Percentiles rank a stretch among this genome's conserved stretches.
Conservation (phyloP, 2,888 invertebrate genomes). For the Gordius sp. region DNA sequence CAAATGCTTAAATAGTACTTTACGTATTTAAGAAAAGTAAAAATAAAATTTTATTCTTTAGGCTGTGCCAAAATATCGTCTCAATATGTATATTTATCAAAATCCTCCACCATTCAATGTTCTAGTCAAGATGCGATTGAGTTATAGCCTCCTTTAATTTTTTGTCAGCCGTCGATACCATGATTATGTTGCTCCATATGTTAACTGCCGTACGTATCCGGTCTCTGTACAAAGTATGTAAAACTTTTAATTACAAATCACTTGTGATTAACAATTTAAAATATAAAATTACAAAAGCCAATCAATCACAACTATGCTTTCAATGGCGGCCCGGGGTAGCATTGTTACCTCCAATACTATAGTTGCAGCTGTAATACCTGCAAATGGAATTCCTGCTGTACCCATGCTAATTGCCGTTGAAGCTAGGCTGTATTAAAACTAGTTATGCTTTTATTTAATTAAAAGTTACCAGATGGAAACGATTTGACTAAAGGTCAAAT, state of each 20-base stretch:
- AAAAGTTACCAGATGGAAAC: background rate
- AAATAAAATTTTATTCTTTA: too few relatives aligned
- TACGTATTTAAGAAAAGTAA: too few relatives aligned
- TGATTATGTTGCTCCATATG: constrained; percentile 13
- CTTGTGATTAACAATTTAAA: background rate
- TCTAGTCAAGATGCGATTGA: too few relatives aligned
- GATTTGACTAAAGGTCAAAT: background rate
- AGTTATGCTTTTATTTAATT: background rate
- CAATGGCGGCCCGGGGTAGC: background rate
- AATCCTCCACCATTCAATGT: too few relatives aligned
- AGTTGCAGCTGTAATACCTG: constrained; percentile 7
- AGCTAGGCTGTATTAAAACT: background rate
- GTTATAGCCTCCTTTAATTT: too few relatives aligned
- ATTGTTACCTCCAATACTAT: background rate
- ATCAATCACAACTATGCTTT: constrained; percentile 2
- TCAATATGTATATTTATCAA: too few relatives aligned
- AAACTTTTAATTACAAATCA: too few relatives aligned
- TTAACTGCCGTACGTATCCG: background rate
- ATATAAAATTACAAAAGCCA: constrained; percentile 2
- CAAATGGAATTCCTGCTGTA: constrained; percentile 9
- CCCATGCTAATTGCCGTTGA: constrained; percentile 11
- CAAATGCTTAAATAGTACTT: too few relatives aligned
- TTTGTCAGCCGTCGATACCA: constrained; percentile 8
- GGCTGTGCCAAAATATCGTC: too few relatives aligned
- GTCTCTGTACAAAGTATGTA: constrained; percentile 2